Evolutionary conservation across 1,140 invertebrate species (phyloP).

Genomic region (Drosophila funebris): DNA sequence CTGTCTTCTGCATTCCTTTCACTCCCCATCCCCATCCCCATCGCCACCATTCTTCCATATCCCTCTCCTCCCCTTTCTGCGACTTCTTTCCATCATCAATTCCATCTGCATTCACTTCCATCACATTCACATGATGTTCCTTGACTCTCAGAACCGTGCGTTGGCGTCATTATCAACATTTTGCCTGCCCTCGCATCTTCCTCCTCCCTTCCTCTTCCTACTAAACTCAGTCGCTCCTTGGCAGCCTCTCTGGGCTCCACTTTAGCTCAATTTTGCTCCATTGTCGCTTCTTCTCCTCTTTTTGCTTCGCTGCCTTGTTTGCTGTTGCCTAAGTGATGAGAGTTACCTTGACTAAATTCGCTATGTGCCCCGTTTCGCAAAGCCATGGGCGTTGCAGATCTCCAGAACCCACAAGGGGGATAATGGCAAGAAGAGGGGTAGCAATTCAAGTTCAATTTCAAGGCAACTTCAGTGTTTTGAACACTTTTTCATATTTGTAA

Average conservation of each 20-base stretch:
- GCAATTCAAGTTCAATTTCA: too few relatives aligned
- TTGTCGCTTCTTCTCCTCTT: slow-evolving; percentile 27
- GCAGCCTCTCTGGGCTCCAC: not conserved
- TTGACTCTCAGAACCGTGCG: slow-evolving; percentile 17
- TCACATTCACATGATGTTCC: slow-evolving; percentile 54
- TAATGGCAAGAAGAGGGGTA: not conserved
- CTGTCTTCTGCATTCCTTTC: slow-evolving; percentile 1
- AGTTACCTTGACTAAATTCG: slow-evolving; percentile 42
- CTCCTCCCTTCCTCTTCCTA: not conserved
- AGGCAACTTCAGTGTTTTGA: too few relatives aligned
- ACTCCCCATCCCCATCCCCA: not conserved
- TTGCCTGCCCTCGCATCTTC: not conserved
- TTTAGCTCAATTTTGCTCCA: slow-evolving; percentile 43
- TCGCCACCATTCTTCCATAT: too few relatives aligned
- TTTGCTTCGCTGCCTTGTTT: slow-evolving; percentile 14
- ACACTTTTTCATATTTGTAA: too few relatives aligned
- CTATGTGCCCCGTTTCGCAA: not conserved
- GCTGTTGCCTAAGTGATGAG: slow-evolving; percentile 28
- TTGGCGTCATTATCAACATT: slow-evolving; percentile 63
- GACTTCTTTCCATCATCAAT: not conserved
- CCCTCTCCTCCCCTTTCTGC: not conserved
- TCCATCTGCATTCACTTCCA: slow-evolving; percentile 28
- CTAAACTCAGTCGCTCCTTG: not conserved
- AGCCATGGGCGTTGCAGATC: not conserved
- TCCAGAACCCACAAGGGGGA: not conserved